Conservation (phyloP, 1,140 invertebrate genomes). For the roundworm (Caenorhabditis elegans) region WBcel235 BX284602.5:8409501-8410000, state of each 20-base stretch:
- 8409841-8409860: too few species aligned
- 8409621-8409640: neutral
- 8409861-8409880: too few species aligned
- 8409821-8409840: neutral
- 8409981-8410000: too few species aligned
- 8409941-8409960: too few species aligned
- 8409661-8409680: neutral
- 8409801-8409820: neutral
- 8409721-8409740: neutral
- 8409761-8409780: neutral
- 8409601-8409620: neutral
- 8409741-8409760: slow-evolving; percentile 17
- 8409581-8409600: neutral
- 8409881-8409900: too few species aligned
- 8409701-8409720: neutral
- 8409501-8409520: neutral
- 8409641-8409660: neutral
- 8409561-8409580: neutral
- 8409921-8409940: too few species aligned
- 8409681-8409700: neutral
- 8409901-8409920: too few species aligned
- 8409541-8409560: neutral
- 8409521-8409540: neutral
- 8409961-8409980: too few species aligned
- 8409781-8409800: neutral